Evolutionary conservation across 2,113 vertebrate genomes (phyloP), one percentile per base, ranked within the genome.

Genomic region (Corydoras maculifer): DNA sequence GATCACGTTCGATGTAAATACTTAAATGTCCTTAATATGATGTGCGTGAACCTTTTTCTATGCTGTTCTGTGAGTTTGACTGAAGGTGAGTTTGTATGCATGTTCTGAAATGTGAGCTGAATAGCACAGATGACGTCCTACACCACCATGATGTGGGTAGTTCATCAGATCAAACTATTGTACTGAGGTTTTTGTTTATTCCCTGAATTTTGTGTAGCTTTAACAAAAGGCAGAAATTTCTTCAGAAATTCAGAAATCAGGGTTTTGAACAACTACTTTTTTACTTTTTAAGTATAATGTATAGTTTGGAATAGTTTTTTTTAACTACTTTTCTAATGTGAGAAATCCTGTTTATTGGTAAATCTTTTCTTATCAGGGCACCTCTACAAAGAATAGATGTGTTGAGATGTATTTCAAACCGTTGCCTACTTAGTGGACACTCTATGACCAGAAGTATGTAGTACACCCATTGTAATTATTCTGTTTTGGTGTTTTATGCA

Each of bases 41-140:
- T 11, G 35, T n/a, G 73, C 61, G 74, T 75, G 66, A 68, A 55
- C 64, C 76, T 63, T 69, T 79, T 74, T 79, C 67, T 76, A 75
- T 72, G 69, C 69, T 70, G 55, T 79, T 61, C 71, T 51, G 69
- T 67, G 65, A 65, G 68, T 32, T 43, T 43, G 69, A 65, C 60
- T 68, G 66, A 62, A 58, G 63, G 61, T 65, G 73, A 74, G 77
- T 77, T 48, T 77, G 76, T 82, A 72, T 80, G 85, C 81, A 79
- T 86, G 86, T 79, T 81, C 80, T 68, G 58, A 76, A 77, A 73
- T 75, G 65, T 53, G 85, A 85, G 80, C 11, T n/a, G 79, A 84
- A 82, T 78, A 82, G 83, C 85, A 86, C 83, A 82, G 83, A 80
- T 31, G 8, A 11, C 31, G 3, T 53, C 68, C 63, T 35, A 25